phyloP scores from a whole-genome alignment of 2,888 invertebrate species.

The Apoda limacodes region DNA sequence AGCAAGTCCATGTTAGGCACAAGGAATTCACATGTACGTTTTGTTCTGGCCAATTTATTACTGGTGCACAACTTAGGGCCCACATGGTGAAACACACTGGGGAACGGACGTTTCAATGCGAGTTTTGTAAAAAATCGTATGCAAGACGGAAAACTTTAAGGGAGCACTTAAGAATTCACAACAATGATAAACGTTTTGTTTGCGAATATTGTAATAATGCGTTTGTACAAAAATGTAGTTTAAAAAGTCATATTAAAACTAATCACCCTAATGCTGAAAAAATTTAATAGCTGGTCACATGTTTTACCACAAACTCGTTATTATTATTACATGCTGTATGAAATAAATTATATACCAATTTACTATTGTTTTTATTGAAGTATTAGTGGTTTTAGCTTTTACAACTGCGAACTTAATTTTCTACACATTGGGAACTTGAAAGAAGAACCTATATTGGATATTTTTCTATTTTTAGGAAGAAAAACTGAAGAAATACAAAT shows the following conservation, averaged over 20 bases:
- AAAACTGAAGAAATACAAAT: constrained; percentile 39
- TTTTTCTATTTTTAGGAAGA: constrained; percentile 67
- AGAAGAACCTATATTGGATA: constrained; percentile 43
- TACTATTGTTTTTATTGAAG: too few relatives aligned
- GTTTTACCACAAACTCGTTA: too few relatives aligned
- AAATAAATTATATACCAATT: too few relatives aligned
- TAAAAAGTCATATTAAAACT: constrained; percentile 47
- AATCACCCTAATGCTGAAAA: constrained; percentile 44
- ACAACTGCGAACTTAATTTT: background rate
- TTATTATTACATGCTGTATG: too few relatives aligned
- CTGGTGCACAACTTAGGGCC: constrained; percentile 34
- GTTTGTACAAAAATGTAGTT: constrained; percentile 54
- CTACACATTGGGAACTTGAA: too few relatives aligned
- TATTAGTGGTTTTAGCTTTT: too few relatives aligned
- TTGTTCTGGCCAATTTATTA: constrained; percentile 41
- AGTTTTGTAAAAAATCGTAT: constrained; percentile 54
- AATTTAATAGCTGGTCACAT: too few relatives aligned
- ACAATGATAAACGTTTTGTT: constrained; percentile 51
- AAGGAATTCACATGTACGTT: constrained; percentile 38
- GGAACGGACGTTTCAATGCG: constrained; percentile 44
- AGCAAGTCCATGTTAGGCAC: constrained; percentile 41
- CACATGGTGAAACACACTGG: constrained; percentile 46
- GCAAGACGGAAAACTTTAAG: constrained; percentile 39
- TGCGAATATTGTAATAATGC: constrained; percentile 50
- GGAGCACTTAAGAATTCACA: constrained; percentile 52